Conservation (phyloP, 2,113 vertebrate genomes). For the Syngnathoides biaculeatus region DNA sequence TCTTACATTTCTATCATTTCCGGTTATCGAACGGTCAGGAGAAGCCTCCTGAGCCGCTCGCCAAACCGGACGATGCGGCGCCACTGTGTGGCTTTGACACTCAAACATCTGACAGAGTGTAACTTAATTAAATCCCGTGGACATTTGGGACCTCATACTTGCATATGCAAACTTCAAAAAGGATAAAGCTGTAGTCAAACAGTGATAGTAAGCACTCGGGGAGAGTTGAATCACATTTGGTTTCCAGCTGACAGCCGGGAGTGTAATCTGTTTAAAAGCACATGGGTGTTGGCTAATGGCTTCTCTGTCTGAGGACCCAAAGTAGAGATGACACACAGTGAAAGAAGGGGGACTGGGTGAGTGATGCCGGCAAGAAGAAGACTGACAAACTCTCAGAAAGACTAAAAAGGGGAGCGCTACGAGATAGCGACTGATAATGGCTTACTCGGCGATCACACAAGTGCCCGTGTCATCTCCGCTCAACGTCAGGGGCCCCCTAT, state of each 20-base stretch:
- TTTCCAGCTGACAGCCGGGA: conserved; percentile 16
- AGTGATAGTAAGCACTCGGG: background rate
- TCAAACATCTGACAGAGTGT: background rate
- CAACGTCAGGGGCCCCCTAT: conserved; percentile 39
- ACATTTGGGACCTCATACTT: background rate
- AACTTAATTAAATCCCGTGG: background rate
- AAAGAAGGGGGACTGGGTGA: conserved; percentile 10
- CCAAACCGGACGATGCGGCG: background rate
- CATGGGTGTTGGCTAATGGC: conserved; percentile 27
- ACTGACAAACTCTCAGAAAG: conserved; percentile 23
- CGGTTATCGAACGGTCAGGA: background rate
- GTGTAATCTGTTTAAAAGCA: conserved; percentile 24
- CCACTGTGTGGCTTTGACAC: background rate
- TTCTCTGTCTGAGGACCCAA: conserved; percentile 25
- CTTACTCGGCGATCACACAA: conserved; percentile 33
- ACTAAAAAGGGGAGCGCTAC: background rate
- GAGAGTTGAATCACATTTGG: conserved; percentile 4
- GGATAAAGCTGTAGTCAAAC: background rate
- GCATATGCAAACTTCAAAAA: conserved; percentile 4
- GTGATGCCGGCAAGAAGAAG: conserved; percentile 13
- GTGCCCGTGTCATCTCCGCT: conserved; percentile 40
- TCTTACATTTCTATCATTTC: conserved; percentile 1
- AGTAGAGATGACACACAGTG: conserved; percentile 13
- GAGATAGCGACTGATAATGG: conserved; percentile 21
- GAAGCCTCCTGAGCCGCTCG: background rate